phyloP scores from a whole-genome alignment of 2,888 invertebrate genomes.

The Cylindroiulus punctatus region DNA sequence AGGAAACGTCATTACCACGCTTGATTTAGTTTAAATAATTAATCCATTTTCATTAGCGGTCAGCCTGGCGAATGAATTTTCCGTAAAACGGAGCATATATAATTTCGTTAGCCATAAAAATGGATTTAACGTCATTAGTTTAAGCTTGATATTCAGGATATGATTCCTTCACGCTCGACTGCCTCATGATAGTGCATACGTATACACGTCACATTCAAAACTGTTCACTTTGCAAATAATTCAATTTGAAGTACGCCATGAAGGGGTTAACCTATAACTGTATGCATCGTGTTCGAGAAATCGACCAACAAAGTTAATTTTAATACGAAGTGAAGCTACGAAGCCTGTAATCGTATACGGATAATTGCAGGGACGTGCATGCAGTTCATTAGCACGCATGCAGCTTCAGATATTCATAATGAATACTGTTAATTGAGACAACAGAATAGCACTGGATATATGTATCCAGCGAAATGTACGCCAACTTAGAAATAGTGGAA shows the following conservation, averaged over 20 bases:
- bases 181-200: not conserved
- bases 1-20: too few species aligned
- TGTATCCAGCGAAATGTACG: not conserved
- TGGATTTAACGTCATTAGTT: not conserved
- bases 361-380: not conserved
- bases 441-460: not conserved
- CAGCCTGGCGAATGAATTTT: not conserved
- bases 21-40: too few species aligned
- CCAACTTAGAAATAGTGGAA: not conserved
- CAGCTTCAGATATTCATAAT: not conserved
- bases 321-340: not conserved
- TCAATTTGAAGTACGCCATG: not conserved
- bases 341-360: not conserved
- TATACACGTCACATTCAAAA: not conserved
- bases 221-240: not conserved
- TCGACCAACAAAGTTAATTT: slow-evolving; percentile 42
- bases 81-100: not conserved
- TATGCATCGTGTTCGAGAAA: slow-evolving; percentile 27
- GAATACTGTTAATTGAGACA: slow-evolving; percentile 42
- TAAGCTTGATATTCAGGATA: not conserved
- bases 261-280: not conserved
- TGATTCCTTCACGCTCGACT: not conserved
- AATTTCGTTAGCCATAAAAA: not conserved
- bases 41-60: not conserved
- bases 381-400: slow-evolving; percentile 4